A percentile compares a stretch with the other conserved stretches of the same genome.
Conservation (phyloP, 2,797 vertebrate species). For the Clarias pachynema region DNA sequence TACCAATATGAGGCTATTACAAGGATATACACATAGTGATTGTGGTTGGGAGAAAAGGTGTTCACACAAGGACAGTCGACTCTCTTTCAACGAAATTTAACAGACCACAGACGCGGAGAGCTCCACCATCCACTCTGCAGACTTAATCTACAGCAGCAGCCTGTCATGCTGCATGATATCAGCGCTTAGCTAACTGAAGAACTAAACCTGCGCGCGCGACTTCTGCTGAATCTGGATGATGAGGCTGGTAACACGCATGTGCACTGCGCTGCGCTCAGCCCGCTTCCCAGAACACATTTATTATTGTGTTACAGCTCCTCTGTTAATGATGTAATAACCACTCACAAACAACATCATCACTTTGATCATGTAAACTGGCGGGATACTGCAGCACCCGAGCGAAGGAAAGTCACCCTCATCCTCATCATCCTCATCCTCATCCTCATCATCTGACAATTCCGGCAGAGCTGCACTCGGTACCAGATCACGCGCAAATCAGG, state of each 20-base stretch:
- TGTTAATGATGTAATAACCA: neutral
- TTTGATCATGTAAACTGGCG: neutral
- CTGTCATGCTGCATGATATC: neutral
- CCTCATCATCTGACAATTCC: conserved; percentile 9
- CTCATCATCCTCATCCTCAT: neutral
- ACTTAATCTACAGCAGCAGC: neutral
- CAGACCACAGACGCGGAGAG: neutral
- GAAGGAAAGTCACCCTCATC: neutral
- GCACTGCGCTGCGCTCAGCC: neutral
- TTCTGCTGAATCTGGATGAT: neutral
- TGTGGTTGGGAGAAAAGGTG: neutral
- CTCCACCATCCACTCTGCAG: neutral
- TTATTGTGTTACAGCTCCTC: neutral
- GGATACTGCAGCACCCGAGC: conserved; percentile 13
- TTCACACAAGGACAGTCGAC: neutral
- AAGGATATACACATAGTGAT: too few relatives aligned
- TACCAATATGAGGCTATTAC: too few relatives aligned
- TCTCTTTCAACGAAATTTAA: neutral
- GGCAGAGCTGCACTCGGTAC: conserved; percentile 12
- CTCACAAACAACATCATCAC: neutral
- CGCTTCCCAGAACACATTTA: neutral
- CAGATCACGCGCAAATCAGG: conserved; percentile 20
- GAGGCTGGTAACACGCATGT: conserved; percentile 2
- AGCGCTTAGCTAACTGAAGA: neutral
- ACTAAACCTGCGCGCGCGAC: neutral